Conservation (phyloP, 2,888 invertebrate genomes). For the Orgyia antiqua region DNA sequence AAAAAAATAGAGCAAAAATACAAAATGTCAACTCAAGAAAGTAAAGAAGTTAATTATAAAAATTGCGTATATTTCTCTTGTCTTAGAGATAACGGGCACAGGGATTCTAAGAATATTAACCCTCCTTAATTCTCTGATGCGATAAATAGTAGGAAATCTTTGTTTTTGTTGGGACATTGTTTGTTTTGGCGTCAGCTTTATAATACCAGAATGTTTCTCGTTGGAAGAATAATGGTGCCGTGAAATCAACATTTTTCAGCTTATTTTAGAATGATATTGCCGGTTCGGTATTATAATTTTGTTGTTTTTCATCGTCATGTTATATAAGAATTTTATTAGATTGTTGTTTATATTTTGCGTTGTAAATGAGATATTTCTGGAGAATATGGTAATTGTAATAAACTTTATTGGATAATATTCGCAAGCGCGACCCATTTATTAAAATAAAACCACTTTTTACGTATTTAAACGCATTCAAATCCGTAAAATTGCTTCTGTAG, state of each 20-base stretch:
- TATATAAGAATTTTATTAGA: constrained; percentile 20
- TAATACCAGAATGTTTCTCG: constrained; percentile 11
- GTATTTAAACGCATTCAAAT: too few relatives aligned
- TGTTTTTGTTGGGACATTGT: constrained; percentile 22
- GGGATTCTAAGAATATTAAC: constrained; percentile 19
- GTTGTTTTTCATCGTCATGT: constrained; percentile 18
- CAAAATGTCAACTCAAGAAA: constrained; percentile 23
- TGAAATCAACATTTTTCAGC: constrained; percentile 11
- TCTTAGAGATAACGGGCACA: constrained; percentile 17
- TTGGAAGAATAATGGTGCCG: constrained; percentile 21
- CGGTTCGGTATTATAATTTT: constrained; percentile 13
- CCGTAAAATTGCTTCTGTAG: too few relatives aligned
- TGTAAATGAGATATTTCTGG: constrained; percentile 7
- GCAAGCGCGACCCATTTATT: too few relatives aligned
- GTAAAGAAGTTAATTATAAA: constrained; percentile 30
- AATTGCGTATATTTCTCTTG: constrained; percentile 28
- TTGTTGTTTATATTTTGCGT: constrained; percentile 20
- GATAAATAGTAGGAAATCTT: constrained; percentile 23
- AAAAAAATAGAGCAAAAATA: constrained; percentile 18
- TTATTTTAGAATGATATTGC: constrained; percentile 20
- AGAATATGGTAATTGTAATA: too few relatives aligned
- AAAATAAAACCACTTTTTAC: too few relatives aligned
- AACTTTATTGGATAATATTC: too few relatives aligned
- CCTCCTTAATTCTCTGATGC: constrained; percentile 18
- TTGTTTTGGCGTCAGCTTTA: constrained; percentile 23